Conservation (phyloP, 2,113 vertebrate species). For the Peromyscus californicus region DNA sequence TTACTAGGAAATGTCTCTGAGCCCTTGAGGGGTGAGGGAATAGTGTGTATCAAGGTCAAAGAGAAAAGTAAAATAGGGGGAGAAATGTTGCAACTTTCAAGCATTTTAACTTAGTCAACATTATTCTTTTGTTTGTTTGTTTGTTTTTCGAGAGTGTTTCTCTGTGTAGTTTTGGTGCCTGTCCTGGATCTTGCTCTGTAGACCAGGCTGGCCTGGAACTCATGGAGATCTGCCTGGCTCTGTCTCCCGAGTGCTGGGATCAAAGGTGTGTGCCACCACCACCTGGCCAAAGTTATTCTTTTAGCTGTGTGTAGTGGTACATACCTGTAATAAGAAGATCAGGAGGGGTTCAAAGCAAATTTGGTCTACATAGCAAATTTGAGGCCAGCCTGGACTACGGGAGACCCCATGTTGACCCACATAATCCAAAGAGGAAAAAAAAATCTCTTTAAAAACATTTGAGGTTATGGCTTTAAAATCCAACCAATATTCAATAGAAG, state of each 20-base stretch:
- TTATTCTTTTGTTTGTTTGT: not conserved
- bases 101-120: not conserved
- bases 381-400: not conserved
- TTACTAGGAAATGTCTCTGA: not conserved
- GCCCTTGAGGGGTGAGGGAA: not conserved
- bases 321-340: not conserved
- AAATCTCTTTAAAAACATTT: slow-evolving; percentile 7
- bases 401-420: not conserved
- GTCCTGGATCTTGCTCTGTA: no score
- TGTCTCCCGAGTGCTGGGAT: no score
- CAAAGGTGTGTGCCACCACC: no score
- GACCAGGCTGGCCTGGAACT: no score
- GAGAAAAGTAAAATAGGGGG: not conserved
- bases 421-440: not conserved
- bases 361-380: not conserved
- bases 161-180: no score
- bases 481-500: not conserved
- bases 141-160: no score
- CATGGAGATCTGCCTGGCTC: no score
- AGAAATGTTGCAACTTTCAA: not conserved
- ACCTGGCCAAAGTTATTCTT: not conserved
- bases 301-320: no score
- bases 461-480: not conserved
- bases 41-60: not conserved
- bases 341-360: not conserved